Conservation (phyloP, 2,797 vertebrate species). For the Arremon aurantiirostris region DNA sequence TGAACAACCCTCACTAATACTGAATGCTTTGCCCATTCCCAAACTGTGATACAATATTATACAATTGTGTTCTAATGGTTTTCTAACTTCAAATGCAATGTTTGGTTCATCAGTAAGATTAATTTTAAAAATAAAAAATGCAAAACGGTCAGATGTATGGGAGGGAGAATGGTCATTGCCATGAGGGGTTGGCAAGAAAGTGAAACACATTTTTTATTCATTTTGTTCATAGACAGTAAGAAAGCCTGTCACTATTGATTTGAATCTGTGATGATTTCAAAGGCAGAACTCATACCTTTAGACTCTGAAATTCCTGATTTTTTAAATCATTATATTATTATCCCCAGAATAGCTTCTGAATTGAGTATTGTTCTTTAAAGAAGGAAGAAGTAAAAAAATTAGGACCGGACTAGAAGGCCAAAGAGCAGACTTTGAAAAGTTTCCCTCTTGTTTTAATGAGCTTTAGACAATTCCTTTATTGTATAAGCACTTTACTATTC, state of each 20-base stretch:
- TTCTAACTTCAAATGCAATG: not conserved
- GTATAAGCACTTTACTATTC: not conserved
- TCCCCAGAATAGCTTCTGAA: not conserved
- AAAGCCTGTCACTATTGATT: not conserved
- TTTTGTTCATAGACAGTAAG: not conserved
- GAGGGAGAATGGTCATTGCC: not conserved
- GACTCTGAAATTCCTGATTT: not conserved
- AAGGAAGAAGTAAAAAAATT: not conserved
- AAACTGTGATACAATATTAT: not conserved
- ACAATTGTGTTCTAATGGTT: not conserved
- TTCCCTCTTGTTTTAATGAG: not conserved
- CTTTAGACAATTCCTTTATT: not conserved
- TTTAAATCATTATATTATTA: not conserved
- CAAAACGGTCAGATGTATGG: not conserved
- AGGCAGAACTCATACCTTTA: not conserved
- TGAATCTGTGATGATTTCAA: not conserved
- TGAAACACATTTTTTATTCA: not conserved
- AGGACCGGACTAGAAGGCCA: not conserved
- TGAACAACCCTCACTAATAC: not conserved
- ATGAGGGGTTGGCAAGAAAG: not conserved
- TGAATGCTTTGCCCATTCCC: not conserved
- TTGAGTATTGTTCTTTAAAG: not conserved
- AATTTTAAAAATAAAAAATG: not conserved
- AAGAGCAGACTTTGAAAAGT: not conserved
- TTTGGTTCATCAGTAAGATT: not conserved